Evolutionary conservation across 2,113 vertebrate genomes (phyloP).

Genomic region (Eudyptes chrysolophus): DNA sequence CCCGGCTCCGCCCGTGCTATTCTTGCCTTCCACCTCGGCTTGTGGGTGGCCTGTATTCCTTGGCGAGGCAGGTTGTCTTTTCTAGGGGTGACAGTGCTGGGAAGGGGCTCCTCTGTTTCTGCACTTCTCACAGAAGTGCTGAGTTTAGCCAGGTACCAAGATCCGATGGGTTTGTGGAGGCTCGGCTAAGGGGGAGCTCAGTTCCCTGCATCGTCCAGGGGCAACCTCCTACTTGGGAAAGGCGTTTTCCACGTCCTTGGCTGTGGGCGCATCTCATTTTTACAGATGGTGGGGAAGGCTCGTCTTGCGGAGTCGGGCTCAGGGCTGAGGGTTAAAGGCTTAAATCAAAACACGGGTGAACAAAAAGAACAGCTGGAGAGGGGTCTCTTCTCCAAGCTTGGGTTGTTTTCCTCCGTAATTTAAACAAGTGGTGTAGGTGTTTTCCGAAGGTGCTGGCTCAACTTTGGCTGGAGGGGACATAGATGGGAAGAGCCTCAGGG

Average conservation of each 20-base stretch:
- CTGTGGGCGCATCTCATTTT: accelerated
- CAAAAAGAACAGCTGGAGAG: not conserved
- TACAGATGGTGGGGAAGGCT: accelerated
- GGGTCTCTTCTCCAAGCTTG: accelerated
- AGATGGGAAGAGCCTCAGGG: accelerated
- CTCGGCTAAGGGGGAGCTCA: accelerated
- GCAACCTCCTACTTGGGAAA: accelerated
- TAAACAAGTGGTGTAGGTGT: too few relatives aligned
- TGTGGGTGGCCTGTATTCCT: accelerated
- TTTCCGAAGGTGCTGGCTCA: not conserved
- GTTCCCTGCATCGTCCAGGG: accelerated
- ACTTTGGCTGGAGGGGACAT: not conserved
- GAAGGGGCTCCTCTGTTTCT: accelerated
- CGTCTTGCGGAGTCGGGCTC: accelerated
- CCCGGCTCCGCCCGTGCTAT: too few relatives aligned
- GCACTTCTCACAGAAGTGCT: accelerated
- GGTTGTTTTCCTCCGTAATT: too few relatives aligned
- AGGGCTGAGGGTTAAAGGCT: not conserved
- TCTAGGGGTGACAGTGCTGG: accelerated
- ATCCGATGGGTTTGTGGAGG: accelerated
- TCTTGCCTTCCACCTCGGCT: accelerated
- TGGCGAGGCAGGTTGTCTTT: too few relatives aligned
- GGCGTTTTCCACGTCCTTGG: accelerated
- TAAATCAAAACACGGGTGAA: accelerated
- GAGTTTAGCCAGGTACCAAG: accelerated